Conservation (phyloP, 1,140 invertebrate species). For the Macrostomum lignano region DNA sequence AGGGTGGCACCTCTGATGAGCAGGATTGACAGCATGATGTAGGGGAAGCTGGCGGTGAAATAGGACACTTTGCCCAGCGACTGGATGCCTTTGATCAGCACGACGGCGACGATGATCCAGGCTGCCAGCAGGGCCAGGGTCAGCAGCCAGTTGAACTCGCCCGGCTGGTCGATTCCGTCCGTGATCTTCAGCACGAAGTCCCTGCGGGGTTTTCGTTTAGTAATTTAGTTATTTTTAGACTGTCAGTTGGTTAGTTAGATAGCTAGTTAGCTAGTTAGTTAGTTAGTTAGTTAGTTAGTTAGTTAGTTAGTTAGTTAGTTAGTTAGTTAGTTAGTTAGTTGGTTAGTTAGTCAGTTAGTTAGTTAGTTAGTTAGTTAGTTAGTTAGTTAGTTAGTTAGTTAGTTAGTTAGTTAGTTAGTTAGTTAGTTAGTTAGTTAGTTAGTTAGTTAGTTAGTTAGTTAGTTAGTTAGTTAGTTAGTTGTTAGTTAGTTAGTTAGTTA, state of each 20-base stretch:
- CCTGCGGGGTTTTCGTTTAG: constrained; percentile 12
- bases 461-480: no score
- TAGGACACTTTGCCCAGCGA: constrained; percentile 63
- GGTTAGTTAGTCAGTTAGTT: no score
- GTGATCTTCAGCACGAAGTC: constrained; percentile 15
- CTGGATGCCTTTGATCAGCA: constrained; percentile 70
- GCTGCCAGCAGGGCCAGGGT: constrained; percentile 58
- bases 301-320: background rate
- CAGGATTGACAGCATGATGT: constrained; percentile 45
- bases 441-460: no score
- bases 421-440: no score
- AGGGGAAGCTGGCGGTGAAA: constrained; percentile 50
- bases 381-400: no score
- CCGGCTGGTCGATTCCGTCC: constrained; percentile 50
- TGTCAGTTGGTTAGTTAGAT: constrained; percentile 1
- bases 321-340: no score
- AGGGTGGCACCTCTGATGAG: constrained; percentile 46
- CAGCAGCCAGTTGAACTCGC: constrained; percentile 54
- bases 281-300: background rate
- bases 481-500: no score
- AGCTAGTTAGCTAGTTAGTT: background rate
- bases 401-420: no score
- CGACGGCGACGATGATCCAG: constrained; percentile 70
- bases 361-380: no score
- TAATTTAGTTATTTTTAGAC: constrained; percentile 2